Conservation (phyloP, 2,888 invertebrate species). For the Epiperipatus broadwayi region DNA sequence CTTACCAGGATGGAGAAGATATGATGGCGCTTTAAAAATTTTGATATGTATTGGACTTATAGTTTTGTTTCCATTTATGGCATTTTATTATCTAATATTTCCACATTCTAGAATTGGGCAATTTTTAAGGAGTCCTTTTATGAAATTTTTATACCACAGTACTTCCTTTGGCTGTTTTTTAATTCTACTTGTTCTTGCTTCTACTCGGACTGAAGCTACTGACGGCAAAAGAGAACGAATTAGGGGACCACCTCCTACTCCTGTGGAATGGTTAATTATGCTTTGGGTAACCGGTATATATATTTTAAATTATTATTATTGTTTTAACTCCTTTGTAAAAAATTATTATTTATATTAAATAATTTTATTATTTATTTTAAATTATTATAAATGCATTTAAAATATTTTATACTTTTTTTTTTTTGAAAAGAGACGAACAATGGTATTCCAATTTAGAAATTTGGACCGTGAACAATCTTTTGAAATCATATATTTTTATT, state of each 20-base stretch:
- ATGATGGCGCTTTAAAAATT: slow-evolving; percentile 31
- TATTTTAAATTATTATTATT: too few relatives aligned
- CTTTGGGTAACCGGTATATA: slow-evolving; percentile 34
- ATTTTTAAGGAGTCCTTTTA: slow-evolving; percentile 35
- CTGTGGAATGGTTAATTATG: slow-evolving; percentile 34
- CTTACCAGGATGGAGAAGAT: slow-evolving; percentile 32
- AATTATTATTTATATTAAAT: background rate
- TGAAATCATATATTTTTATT: too few relatives aligned
- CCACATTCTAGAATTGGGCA: slow-evolving; percentile 33
- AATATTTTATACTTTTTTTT: background rate
- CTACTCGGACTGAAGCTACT: slow-evolving; percentile 24
- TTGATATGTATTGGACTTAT: slow-evolving; percentile 29
- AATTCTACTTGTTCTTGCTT: slow-evolving; percentile 32
- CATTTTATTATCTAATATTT: slow-evolving; percentile 33
- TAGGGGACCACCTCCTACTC: slow-evolving; percentile 33
- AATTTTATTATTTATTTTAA: too few relatives aligned
- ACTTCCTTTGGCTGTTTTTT: slow-evolving; percentile 37
- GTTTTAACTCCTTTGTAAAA: background rate
- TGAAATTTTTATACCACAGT: slow-evolving; percentile 38
- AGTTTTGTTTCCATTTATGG: slow-evolving; percentile 31
- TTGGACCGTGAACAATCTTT: too few relatives aligned
- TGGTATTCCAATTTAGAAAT: too few relatives aligned
- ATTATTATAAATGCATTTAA: too few relatives aligned
- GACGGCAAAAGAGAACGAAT: slow-evolving; percentile 24
- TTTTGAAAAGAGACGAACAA: too few relatives aligned